Conservation (phyloP, 92 coral and sea anemone genomes). For the Umimayanthus kanabou region DNA sequence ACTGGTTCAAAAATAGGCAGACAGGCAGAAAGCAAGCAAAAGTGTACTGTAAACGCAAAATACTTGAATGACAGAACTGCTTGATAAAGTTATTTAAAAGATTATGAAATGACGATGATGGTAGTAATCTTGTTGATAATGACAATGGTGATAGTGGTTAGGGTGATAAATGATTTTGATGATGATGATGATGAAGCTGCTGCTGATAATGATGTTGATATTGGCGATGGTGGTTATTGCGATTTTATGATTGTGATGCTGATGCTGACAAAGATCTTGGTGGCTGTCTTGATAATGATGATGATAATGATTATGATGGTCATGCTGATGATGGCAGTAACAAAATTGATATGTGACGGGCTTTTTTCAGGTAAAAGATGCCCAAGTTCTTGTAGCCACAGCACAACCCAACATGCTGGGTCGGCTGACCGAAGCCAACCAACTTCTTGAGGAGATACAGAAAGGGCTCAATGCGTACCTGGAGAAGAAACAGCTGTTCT, state of each 20-base stretch:
- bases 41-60: too few species aligned
- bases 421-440: slow-evolving; percentile 89
- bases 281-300: neutral
- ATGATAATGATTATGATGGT: neutral
- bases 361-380: slow-evolving; percentile 73
- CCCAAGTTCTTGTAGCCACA: slow-evolving; percentile 91
- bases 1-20: neutral
- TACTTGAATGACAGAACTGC: neutral
- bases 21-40: too few species aligned
- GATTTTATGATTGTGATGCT: neutral
- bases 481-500: slow-evolving; percentile 97
- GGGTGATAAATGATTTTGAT: neutral
- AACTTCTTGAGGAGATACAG: slow-evolving; percentile 95
- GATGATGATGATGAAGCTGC: neutral
- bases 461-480: slow-evolving; percentile 97
- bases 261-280: neutral
- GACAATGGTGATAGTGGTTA: neutral
- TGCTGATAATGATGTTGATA: neutral
- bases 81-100: neutral
- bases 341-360: neutral
- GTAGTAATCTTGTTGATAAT: neutral
- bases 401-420: slow-evolving; percentile 98
- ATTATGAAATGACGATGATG: neutral
- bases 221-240: neutral
- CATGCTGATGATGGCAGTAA: neutral